phyloP scores from a whole-genome alignment of 2,888 invertebrate species.

The Notodonta dromedarius region DNA sequence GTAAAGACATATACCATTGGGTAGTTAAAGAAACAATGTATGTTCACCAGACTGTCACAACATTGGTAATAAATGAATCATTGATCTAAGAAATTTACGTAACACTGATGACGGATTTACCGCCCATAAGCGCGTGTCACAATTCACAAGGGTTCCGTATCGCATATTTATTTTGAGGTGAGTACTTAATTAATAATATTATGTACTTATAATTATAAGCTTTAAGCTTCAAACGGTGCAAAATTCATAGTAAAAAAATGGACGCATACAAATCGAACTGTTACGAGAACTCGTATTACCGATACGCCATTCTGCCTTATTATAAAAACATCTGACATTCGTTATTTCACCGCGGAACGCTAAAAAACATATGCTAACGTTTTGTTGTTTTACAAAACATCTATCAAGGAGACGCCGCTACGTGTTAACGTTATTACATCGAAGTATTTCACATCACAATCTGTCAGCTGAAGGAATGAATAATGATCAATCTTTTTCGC shows the following conservation, averaged over 20 bases:
- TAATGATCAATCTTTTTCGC: constrained; percentile 72
- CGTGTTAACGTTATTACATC: constrained; percentile 70
- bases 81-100: constrained; percentile 36
- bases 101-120: constrained; percentile 55
- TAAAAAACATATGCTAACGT: constrained; percentile 58
- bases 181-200: too few relatives aligned
- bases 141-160: too few relatives aligned
- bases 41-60: constrained; percentile 26
- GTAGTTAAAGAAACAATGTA: too few relatives aligned
- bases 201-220: background rate
- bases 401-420: constrained; percentile 56
- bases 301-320: constrained; percentile 15
- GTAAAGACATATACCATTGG: too few relatives aligned
- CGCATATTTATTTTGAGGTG: too few relatives aligned
- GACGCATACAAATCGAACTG: background rate
- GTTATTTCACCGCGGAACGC: constrained; percentile 16
- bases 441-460: constrained; percentile 74
- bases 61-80: constrained; percentile 27
- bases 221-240: background rate
- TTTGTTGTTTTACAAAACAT: constrained; percentile 65
- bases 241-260: background rate
- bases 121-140: background rate
- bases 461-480: constrained; percentile 72
- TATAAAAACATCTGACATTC: background rate
- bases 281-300: background rate